Evolutionary conservation across 2,888 invertebrate genomes (phyloP).

Genomic region (Chaetogeoica ovagalla): DNA sequence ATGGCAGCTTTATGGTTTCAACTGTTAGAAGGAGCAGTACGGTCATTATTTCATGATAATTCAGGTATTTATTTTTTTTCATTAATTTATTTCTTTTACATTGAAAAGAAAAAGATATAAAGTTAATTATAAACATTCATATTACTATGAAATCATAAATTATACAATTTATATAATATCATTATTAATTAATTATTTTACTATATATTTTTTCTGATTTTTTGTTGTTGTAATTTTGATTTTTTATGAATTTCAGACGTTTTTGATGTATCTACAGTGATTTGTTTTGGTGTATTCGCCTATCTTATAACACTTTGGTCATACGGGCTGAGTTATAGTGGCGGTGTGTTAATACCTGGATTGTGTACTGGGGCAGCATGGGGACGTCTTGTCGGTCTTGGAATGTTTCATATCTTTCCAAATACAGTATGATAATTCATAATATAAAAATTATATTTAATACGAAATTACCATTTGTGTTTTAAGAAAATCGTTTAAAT

Average conservation of each 20-base stretch:
- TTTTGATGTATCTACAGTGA: constrained; percentile 76
- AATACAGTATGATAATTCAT: constrained; percentile 62
- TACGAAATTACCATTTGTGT: neutral
- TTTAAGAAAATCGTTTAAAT: neutral
- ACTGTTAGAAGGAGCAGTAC: constrained; percentile 94
- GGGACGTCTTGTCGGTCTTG: constrained; percentile 87
- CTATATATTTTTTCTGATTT: too few relatives aligned
- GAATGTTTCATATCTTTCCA: constrained; percentile 69
- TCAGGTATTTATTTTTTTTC: constrained; percentile 63
- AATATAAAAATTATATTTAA: neutral
- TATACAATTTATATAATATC: too few relatives aligned
- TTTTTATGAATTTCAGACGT: constrained; percentile 64
- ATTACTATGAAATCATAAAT: too few relatives aligned
- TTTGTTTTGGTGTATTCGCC: constrained; percentile 71
- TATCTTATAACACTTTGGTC: constrained; percentile 68
- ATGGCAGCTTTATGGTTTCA: constrained; percentile 95
- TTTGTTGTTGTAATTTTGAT: neutral
- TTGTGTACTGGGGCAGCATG: constrained; percentile 83
- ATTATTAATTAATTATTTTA: too few relatives aligned
- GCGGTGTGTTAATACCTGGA: constrained; percentile 91
- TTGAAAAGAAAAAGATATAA: too few relatives aligned
- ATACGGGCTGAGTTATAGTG: constrained; percentile 90
- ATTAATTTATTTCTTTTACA: too few relatives aligned
- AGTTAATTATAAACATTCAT: too few relatives aligned
- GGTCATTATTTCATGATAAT: constrained; percentile 89